These are phyloP conservation scores for Geotrypetes seraphini DNA, from an alignment of 2,797 vertebrate species.

Conservation along the genomic window DNA sequence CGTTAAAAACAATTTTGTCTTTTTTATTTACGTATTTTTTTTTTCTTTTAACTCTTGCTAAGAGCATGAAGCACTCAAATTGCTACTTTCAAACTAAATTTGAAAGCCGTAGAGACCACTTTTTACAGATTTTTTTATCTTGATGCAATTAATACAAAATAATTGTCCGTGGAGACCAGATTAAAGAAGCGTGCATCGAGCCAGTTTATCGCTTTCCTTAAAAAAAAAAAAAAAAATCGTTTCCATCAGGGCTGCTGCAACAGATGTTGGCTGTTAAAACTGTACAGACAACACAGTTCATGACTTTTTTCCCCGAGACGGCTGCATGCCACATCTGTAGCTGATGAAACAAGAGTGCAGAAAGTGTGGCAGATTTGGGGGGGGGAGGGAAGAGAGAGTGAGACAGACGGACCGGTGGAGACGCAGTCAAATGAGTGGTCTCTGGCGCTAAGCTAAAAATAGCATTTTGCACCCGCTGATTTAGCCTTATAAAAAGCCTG, in stretches of 20 bases:
- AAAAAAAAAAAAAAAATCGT: constrained; percentile 25
- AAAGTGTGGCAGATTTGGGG: too few relatives aligned
- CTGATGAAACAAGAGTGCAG: constrained; percentile 43
- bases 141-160: constrained; percentile 36
- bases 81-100: constrained; percentile 39
- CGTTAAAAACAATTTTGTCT: constrained; percentile 41
- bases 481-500: constrained; percentile 27
- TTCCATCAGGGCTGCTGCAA: constrained; percentile 51
- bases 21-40: constrained; percentile 55
- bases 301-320: constrained; percentile 60
- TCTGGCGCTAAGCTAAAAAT: constrained; percentile 53
- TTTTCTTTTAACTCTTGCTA: constrained; percentile 51
- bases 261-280: constrained; percentile 77
- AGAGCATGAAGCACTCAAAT: constrained; percentile 47
- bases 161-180: constrained; percentile 31
- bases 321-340: constrained; percentile 61
- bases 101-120: constrained; percentile 23
- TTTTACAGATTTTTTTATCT: constrained; percentile 31
- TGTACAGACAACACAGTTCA: constrained; percentile 72
- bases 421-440: constrained; percentile 38
- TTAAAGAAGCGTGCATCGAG: constrained; percentile 21
- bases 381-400: too few relatives aligned
- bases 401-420: constrained; percentile 32
- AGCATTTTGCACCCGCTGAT: constrained; percentile 32
- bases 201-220: constrained; percentile 21